Evolutionary conservation across 2,797 vertebrate genomes (phyloP).

Genomic region (Mastacembelus armatus): DNA sequence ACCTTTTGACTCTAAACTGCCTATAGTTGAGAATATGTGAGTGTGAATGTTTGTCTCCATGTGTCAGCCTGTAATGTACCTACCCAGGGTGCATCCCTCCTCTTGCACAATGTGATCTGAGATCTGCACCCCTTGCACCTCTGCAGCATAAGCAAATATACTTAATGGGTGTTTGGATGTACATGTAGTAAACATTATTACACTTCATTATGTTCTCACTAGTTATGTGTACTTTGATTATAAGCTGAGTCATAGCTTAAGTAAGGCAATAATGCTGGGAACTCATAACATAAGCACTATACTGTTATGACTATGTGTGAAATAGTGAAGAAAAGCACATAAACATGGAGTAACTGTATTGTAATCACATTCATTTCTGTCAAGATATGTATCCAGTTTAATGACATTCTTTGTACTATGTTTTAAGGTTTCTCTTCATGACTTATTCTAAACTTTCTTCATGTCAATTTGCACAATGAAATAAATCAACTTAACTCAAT

Average conservation of each 20-base stretch:
- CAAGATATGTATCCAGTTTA: neutral
- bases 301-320: constrained; percentile 13
- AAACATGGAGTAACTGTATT: neutral
- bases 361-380: neutral
- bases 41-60: no score
- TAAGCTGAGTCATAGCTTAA: constrained; percentile 24
- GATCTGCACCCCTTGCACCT: no score
- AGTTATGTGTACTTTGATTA: constrained; percentile 11
- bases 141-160: no score
- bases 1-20: no score
- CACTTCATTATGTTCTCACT: neutral
- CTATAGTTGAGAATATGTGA: no score
- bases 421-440: no score
- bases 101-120: no score
- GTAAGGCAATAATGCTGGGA: constrained; percentile 7
- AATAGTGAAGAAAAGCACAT: constrained; percentile 9
- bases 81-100: no score
- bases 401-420: neutral
- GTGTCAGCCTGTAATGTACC: no score
- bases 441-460: neutral
- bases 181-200: neutral
- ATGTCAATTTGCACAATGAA: neutral
- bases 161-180: no score
- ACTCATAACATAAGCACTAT: neutral
- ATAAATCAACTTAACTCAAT: neutral